Base-by-base conservation (phyloP, 2,113 vertebrate genomes). In the Tetrax tetrax region DNA sequence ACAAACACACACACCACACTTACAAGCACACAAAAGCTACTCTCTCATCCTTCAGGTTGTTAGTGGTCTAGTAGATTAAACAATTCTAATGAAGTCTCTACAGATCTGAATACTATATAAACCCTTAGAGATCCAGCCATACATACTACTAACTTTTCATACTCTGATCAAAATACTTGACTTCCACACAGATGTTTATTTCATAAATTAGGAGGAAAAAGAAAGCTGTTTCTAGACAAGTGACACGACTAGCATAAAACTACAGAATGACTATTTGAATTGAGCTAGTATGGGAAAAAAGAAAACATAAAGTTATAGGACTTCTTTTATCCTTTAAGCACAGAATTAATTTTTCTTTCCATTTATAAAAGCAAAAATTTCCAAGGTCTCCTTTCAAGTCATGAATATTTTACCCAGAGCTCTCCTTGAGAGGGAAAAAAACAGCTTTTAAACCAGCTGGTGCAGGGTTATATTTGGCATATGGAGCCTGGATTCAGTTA, bases 371-470 rank as follows among this genome's bases (percentile, higher is more conserved):
- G 47, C 72, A 89, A 64, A 80, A 95, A 83, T 94, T 94, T 97
- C 56, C 57, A 97, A 95, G 33, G 33, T 84, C 75, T 96, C 75
- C 64, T 94, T 97, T 98, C 90, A 96, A 97, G 82, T 96, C 77
- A 96, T 97, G 95, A 98, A 98, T 96, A 97, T 98, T 98, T 97
- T 97, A 98, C 96, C 97, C 93, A 96, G 79, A 93, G 48, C 77
- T 97, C 70, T 97, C 94, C 97, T 96, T 94, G 63, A 90, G 96
- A 96, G 96, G 93, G 76, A 96, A 47, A 91, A 91, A 97, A 98
- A 97, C 97, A 98, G 97, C 97, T 98, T 98, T 98, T 87, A 78
- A 97, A 96, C 93, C 98, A 98, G 97, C 97, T 98, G 98, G 97
- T 92, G 68, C 84, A 85, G 83, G 83, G 94, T 95, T 98, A 98